Evolutionary conservation across 2,888 invertebrate species (phyloP), one percentile per base, ranked within the genome.

Genomic region (Caenorhabditis sinica): DNA sequence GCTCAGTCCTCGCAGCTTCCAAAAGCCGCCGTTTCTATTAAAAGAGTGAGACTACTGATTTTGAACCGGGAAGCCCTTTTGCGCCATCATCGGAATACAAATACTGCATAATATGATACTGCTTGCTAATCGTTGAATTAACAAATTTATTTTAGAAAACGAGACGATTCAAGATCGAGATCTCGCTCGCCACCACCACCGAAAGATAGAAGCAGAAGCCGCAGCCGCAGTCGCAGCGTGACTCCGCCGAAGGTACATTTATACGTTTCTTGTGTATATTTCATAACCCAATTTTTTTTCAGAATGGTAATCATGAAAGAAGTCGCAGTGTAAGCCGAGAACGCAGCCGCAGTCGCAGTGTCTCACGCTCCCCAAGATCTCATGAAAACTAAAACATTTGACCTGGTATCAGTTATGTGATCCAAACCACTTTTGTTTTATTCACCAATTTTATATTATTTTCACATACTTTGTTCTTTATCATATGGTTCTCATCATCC

Each of bases 291-390:
- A n/a, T n/a, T 33, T 17, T 17, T 15, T 82, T 75, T 63, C 69
- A 82, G 82, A 82, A 75, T 36, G 82, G 75, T 0, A 43, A 23
- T 23, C 66, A 60, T 9, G 68, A 73, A 49, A 81, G 49, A 68
- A 73, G 58, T 33, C 80, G 73, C 66, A 81, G 73, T n/a, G 51
- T 20, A 65, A 82, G 75, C 17, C 71, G 71, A 23, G 65, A 53
- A n/a, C 45, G 68, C 36, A 74, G 76, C n/a, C 68, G 66, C 36
- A 51, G 63, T 30, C 66, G 65, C 20, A 36, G 79, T 43, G 36
- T n/a, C 23, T 83, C 83, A 0, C 68, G 82, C 45, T 83, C 83
- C 53, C 72, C 77, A 51, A 49, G 76, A 72, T 72, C 74, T 74
- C 82, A 51, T 25, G 61, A 61, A 53, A 13, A 58, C 30, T 66